A percentile compares a stretch with the other conserved stretches of the same genome.
phyloP scores from a whole-genome alignment of 2,113 vertebrate species.

The Megalops atlanticus region DNA sequence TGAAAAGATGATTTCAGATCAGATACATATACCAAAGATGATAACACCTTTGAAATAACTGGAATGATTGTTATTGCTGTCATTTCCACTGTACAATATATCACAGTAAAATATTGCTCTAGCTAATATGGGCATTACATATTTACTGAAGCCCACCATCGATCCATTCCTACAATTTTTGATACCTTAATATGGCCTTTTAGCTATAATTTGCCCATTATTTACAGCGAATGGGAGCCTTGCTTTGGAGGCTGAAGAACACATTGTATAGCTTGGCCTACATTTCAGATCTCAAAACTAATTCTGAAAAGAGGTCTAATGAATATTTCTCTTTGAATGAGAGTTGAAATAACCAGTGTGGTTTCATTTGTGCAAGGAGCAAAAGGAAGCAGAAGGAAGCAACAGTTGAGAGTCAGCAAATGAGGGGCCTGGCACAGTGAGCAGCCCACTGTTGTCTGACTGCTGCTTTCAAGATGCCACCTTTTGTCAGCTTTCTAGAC shows the following conservation, averaged over 20 bases:
- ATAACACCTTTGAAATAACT: not conserved
- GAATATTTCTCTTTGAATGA: conserved; percentile 72
- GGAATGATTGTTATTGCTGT: not conserved
- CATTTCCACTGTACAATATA: no score
- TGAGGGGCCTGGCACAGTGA: not conserved
- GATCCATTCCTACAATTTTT: conserved; percentile 32
- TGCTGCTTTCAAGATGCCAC: not conserved
- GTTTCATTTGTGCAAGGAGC: no score
- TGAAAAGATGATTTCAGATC: not conserved
- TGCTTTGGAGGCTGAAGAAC: conserved; percentile 43
- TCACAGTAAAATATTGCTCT: conserved; percentile 31
- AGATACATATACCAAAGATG: not conserved
- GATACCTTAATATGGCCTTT: conserved; percentile 45
- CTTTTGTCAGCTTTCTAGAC: conserved; percentile 41
- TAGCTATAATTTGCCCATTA: conserved; percentile 45
- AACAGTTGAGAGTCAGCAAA: not conserved
- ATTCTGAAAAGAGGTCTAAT: conserved; percentile 49
- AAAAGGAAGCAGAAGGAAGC: conserved; percentile 37
- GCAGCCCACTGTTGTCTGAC: not conserved
- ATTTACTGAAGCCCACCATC: conserved; percentile 43
- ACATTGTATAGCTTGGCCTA: conserved; percentile 1
- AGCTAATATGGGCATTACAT: conserved; percentile 44
- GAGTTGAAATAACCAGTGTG: conserved; percentile 55
- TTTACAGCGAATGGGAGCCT: conserved; percentile 44
- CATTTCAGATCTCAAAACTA: conserved; percentile 40